phyloP scores from a whole-genome alignment of 2,888 invertebrate genomes.

The Taphrorychus bicolor region DNA sequence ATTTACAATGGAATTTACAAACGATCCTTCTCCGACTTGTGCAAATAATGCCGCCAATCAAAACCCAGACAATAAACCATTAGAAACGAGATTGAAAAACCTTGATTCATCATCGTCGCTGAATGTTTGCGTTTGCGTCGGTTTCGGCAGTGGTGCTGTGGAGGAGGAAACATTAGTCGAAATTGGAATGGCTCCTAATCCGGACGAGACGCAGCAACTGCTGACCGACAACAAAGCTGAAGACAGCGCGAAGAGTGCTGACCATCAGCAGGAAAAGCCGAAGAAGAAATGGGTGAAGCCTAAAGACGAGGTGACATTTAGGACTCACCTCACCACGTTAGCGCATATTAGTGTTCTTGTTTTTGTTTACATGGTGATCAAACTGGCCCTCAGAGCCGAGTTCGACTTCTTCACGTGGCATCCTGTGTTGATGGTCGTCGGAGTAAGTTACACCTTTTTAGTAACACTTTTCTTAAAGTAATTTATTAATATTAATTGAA shows the following conservation, averaged over 20 bases:
- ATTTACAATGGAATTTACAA: not conserved
- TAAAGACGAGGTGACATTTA: constrained; percentile 33
- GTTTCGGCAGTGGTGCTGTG: not conserved
- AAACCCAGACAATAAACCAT: not conserved
- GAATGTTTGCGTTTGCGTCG: not conserved
- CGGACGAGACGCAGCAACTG: constrained; percentile 1
- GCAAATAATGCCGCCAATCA: not conserved
- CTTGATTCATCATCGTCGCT: not conserved
- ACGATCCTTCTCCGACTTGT: not conserved
- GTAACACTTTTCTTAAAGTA: not conserved
- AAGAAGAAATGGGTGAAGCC: constrained; percentile 21
- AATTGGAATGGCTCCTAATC: constrained; percentile 14
- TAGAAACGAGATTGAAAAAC: not conserved
- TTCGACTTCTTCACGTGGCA: constrained; percentile 51
- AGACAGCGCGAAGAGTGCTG: not conserved
- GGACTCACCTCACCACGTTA: constrained; percentile 44
- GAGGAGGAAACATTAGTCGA: too few species aligned
- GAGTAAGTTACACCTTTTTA: constrained; percentile 44
- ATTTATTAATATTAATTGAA: not conserved
- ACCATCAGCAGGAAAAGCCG: not conserved
- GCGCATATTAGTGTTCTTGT: constrained; percentile 45
- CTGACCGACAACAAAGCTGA: not conserved
- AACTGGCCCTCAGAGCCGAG: constrained; percentile 45
- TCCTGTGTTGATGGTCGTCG: constrained; percentile 47
- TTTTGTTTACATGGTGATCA: constrained; percentile 45